These are phyloP conservation scores for Agapostemon virescens DNA, from an alignment of 2,888 invertebrate genomes.

Conservation along the genomic window DNA sequence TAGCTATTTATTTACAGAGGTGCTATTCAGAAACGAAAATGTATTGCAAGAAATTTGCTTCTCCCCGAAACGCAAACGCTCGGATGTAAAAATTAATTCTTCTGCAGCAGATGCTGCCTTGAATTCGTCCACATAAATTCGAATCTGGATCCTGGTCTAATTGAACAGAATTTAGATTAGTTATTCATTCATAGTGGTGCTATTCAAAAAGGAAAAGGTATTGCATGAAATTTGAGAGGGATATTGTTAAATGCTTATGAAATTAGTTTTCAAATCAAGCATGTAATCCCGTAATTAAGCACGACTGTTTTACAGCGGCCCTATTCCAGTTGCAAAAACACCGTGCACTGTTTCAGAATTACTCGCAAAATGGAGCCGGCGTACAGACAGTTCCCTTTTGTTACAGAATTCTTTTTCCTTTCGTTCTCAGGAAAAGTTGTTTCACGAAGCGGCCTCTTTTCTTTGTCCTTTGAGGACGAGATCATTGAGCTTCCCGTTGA, in stretches of 20 bases:
- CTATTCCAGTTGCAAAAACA: not conserved
- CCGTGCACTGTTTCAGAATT: not conserved
- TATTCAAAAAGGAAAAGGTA: not conserved
- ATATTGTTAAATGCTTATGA: not conserved
- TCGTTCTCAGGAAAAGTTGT: slow-evolving; percentile 15
- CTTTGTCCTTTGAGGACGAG: slow-evolving; percentile 15
- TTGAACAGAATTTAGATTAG: too few relatives aligned
- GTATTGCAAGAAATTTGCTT: too few relatives aligned
- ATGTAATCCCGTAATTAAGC: not conserved
- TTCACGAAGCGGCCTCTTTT: slow-evolving; percentile 16
- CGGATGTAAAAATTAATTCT: not conserved
- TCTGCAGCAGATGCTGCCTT: not conserved
- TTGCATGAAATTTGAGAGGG: not conserved
- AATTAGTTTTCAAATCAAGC: not conserved
- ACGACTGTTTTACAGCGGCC: not conserved
- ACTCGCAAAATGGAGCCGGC: not conserved
- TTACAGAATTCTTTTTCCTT: slow-evolving; percentile 17
- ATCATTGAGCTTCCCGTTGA: slow-evolving; percentile 24
- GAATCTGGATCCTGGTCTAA: too few relatives aligned
- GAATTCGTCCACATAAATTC: not conserved
- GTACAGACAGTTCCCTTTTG: not conserved
- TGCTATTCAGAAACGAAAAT: too few relatives aligned
- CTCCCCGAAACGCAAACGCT: not conserved
- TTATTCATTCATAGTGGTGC: too few relatives aligned
- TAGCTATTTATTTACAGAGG: not conserved